Evolutionary conservation across 1,140 invertebrate species (phyloP), one percentile per base, ranked within the genome.

Genomic region (Bombus turneri): DNA sequence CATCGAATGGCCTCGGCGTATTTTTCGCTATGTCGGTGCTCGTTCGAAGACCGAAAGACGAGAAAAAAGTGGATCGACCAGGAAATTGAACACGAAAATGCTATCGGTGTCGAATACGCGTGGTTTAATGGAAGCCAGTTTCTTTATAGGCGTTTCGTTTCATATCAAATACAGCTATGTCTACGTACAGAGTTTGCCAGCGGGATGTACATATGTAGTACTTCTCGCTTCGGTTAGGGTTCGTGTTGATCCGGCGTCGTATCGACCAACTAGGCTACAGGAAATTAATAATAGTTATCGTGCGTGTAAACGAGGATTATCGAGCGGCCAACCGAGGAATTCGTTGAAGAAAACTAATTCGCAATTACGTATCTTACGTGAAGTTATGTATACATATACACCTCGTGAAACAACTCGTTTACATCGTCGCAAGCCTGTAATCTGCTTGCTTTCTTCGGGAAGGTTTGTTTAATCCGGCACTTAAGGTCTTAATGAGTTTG

Each of bases 221-320:
- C 10, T 71, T 71, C 10, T 39, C 37, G 37, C 25, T 72, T 41
- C 12, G 18, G 15, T 39, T 71, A 39, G 31, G 66, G 22, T 68
- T 37, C 31, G 5, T 22, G 66, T 6, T 10, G 31, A 53, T 53
- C 47, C 47, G 47, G 18, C 6, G 6, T 13, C 37, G 10, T 73
- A 43, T 82, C 80, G 77, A 31, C 25, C 68, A 69, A 69, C 53
- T 13, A 8, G 34, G 18, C 47, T 22, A 59, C 72, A 75, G 72
- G 81, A 82, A 75, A 82, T 82, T 82, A 82, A 75, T 82, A 75
- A 82, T 41, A 57, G 81, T 83, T 78, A 83, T 78, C 75, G n/a
- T 37, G 43, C 57, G 37, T 78, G 74, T 78, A 71, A 83, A 78
- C 74, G 71, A 75, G 57, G 75, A 77, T 83, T 78, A 83, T 57